phyloP scores from a whole-genome alignment of 2,113 vertebrate species.

The Rhynchomys soricoides region DNA sequence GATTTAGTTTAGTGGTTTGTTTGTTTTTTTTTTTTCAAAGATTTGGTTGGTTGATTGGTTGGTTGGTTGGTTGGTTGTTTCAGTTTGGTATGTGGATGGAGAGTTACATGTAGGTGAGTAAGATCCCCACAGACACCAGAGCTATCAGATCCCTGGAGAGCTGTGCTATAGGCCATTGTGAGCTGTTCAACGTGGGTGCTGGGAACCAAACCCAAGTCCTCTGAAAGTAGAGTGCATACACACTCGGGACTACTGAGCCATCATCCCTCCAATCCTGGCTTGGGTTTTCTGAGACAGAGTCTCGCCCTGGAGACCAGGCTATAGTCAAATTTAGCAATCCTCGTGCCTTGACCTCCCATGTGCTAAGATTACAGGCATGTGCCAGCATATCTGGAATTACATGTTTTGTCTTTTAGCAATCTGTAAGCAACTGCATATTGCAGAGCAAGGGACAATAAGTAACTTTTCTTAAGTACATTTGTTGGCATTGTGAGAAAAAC shows the following conservation, averaged over 20 bases:
- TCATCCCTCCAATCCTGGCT: not conserved
- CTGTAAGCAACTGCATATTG: not conserved
- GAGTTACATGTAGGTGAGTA: fast-evolving
- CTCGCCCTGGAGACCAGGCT: not conserved
- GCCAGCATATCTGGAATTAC: not conserved
- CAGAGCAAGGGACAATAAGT: not conserved
- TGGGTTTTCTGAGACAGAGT: not conserved
- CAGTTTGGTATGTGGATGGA: not conserved
- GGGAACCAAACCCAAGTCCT: not conserved
- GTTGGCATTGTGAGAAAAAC: not conserved
- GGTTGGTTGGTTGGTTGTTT: not conserved
- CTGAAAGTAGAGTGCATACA: not conserved
- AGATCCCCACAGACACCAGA: not conserved
- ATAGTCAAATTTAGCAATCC: not conserved
- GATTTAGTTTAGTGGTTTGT: not conserved
- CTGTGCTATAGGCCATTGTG: not conserved
- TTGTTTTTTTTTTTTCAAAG: not conserved
- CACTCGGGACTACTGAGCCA: not conserved
- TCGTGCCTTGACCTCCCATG: not conserved
- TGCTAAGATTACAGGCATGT: not conserved
- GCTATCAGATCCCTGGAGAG: not conserved
- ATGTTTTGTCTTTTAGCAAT: not conserved
- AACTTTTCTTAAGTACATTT: not conserved
- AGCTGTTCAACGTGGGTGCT: not conserved
- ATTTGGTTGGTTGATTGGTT: not conserved